Conservation (phyloP, 2,888 invertebrate genomes). For the Heliconius sara region DNA sequence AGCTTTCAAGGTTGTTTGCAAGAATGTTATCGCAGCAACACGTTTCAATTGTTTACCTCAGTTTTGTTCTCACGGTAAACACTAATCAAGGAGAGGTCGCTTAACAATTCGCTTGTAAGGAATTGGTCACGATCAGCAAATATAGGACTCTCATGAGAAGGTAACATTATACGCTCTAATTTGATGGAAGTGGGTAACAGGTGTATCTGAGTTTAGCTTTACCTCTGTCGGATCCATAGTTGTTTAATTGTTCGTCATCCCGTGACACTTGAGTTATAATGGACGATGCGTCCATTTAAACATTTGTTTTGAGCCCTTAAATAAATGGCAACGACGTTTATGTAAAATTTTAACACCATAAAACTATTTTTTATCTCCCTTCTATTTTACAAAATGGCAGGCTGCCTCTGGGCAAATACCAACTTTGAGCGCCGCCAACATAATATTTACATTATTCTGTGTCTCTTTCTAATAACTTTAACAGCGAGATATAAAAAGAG, state of each 20-base stretch:
- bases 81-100: conserved; percentile 55
- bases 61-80: conserved; percentile 61
- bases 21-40: conserved; percentile 75
- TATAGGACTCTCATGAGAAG: conserved; percentile 71
- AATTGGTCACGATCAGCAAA: conserved; percentile 66
- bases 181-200: conserved; percentile 82
- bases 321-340: conserved; percentile 80
- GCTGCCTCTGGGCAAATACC: conserved; percentile 78
- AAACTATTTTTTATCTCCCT: conserved; percentile 84
- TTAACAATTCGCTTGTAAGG: conserved; percentile 57
- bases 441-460: conserved; percentile 51
- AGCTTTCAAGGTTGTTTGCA: conserved; percentile 75
- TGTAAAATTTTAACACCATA: conserved; percentile 83
- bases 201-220: conserved; percentile 84
- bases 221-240: conserved; percentile 97
- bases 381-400: conserved; percentile 85
- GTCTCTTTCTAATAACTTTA: conserved; percentile 53
- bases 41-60: conserved; percentile 79
- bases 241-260: conserved; percentile 98
- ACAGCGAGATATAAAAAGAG: conserved; percentile 50
- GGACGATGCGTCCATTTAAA: conserved; percentile 98
- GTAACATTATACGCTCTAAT: conserved; percentile 82
- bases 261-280: conserved; percentile 99
- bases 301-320: conserved; percentile 82
- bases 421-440: conserved; percentile 73